These are phyloP conservation scores for Apteryx owenii DNA, from an alignment of 2,113 vertebrate genomes.

Conservation along the genomic window DNA sequence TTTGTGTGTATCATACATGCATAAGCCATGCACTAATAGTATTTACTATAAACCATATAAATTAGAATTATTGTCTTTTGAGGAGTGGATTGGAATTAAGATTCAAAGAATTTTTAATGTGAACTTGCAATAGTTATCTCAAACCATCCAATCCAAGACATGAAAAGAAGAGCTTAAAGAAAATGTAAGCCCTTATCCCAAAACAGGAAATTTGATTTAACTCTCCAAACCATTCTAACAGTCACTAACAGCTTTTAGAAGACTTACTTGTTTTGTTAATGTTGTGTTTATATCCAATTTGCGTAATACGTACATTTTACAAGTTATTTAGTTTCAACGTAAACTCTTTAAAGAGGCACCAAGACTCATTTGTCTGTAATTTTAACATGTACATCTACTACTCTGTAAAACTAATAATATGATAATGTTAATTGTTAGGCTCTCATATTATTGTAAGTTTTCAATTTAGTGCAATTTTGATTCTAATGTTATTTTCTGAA, in stretches of 20 bases:
- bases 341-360: neutral
- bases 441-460: neutral
- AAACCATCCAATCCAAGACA: neutral
- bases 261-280: neutral
- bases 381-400: neutral
- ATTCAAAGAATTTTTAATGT: slow-evolving; percentile 33
- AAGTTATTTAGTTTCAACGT: neutral
- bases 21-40: slow-evolving; percentile 26
- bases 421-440: neutral
- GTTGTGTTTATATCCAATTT: neutral
- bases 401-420: neutral
- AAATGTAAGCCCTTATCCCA: neutral
- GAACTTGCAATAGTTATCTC: neutral
- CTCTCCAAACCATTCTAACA: neutral
- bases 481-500: neutral
- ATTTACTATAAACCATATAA: slow-evolving; percentile 47
- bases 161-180: neutral
- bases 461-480: neutral
- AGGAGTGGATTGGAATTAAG: neutral
- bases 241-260: neutral
- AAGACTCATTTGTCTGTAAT: neutral
- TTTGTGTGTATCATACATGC: slow-evolving; percentile 48
- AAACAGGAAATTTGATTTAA: neutral
- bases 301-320: neutral
- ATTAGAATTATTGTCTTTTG: slow-evolving; percentile 41